These are phyloP conservation scores for Amphiura filiformis DNA, from an alignment of 35 echinoderm and acorn worm species.

Conservation along the genomic window DNA sequence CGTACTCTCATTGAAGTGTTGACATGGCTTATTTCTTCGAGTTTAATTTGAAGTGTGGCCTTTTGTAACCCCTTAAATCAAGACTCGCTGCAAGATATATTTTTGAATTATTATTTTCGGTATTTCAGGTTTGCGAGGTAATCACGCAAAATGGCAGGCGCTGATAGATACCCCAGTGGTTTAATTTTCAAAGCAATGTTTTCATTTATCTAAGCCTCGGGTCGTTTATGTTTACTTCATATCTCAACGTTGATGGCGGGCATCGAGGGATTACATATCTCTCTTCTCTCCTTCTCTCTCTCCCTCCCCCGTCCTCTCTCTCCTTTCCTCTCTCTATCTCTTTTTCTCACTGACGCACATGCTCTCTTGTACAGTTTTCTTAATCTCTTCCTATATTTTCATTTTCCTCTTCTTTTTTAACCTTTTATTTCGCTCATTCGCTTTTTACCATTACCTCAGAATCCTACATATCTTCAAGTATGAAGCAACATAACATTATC, in stretches of 20 bases:
- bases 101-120: conserved; percentile 8
- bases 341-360: too few relatives aligned
- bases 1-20: neutral
- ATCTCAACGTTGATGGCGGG: too few relatives aligned
- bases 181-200: conserved; percentile 1
- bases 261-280: neutral
- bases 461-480: too few relatives aligned
- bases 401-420: neutral
- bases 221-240: neutral
- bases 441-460: too few relatives aligned
- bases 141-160: neutral
- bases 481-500: too few relatives aligned
- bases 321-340: neutral
- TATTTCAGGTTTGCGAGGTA: neutral
- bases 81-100: neutral
- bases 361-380: neutral
- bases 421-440: neutral
- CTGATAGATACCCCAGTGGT: neutral
- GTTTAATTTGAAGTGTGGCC: neutral
- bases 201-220: neutral
- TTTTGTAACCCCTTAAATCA: conserved; percentile 1
- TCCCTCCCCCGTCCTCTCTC: neutral
- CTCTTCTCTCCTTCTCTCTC: neutral
- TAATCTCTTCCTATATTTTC: neutral
- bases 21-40: neutral